Base-by-base conservation (phyloP, 2,888 invertebrate genomes). In the Thymelicus acteon region DNA sequence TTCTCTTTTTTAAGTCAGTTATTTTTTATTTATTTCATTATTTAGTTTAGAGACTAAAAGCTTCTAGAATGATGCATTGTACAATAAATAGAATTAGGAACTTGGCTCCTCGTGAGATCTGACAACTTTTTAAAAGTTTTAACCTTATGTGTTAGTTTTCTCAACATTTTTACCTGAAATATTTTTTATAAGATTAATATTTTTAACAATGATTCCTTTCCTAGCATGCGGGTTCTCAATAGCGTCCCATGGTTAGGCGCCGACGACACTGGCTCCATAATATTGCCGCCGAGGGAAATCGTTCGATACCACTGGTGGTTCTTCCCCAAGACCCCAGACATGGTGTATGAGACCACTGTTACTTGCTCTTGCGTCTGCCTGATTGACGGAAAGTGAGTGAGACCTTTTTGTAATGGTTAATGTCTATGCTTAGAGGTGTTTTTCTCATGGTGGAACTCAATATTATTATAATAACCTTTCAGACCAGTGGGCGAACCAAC, bases 261-360 rank as follows among this genome's bases (percentile, higher is more conserved):
- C 3, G 93, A 93, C 72, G 77, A 82, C 57, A 75, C 80, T 52
- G 93, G 93, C 0, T 77, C 82, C 6, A 79, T 93, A 57, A 82
- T 92, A 5, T 72, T 93, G 12, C 86, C 89, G 0, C 92, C 93
- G 0, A 91, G 88, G 74, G 88, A 92, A 75, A 88, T 93, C 60
- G 75, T 89, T 0, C 83, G 84, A 13, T 93, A 85, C 65, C 88
- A 86, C 52, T 93, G 90, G 90, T 93, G 93, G 93, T 94, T 93
- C 78, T 93, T 91, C 72, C 93, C 93, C 1, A 89, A 83, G 74
- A 75, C 74, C 1, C 79, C 83, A 6, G 77, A 91, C 60, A 85
- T 84, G 75, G 89, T 92, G 1, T 93, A 93, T 72, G 85, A 87
- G 62, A 90, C 92, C 0, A 90, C 86, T 0, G 78, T 92, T 1